Percentiles rank a stretch among this genome's conserved stretches.
Evolutionary conservation across 2,113 vertebrate species (phyloP).

Genomic region (Rhinoptilus africanus): DNA sequence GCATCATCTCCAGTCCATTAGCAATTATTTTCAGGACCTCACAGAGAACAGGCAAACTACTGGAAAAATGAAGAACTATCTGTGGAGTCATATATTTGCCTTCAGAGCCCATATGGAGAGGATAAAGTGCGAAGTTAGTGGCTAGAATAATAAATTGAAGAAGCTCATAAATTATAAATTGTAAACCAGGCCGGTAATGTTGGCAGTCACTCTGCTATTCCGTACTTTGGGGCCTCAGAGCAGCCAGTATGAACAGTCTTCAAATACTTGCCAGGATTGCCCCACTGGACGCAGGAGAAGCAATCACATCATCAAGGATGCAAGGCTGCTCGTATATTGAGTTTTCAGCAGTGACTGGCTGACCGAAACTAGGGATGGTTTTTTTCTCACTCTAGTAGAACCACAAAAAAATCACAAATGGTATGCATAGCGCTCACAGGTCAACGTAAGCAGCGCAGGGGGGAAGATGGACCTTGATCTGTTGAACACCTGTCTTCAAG

Average conservation of each 20-base stretch:
- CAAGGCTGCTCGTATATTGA: background rate
- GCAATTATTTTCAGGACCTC: background rate
- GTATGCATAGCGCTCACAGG: fast-evolving
- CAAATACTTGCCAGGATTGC: background rate
- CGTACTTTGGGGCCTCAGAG: background rate
- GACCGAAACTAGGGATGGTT: background rate
- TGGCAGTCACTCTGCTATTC: background rate
- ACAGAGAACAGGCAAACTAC: background rate
- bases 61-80: background rate
- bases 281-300: background rate
- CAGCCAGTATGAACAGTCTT: background rate
- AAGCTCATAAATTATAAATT: background rate
- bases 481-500: background rate
- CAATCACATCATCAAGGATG: background rate
- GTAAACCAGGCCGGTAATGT: background rate
- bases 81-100: background rate
- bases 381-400: background rate
- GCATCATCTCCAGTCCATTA: background rate
- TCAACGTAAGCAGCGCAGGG: background rate
- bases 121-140: background rate
- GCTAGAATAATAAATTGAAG: background rate
- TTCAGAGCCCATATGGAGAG: background rate
- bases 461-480: background rate
- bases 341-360: background rate
- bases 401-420: background rate